Base-by-base conservation (phyloP, 1,140 invertebrate species). In the Listronotus bonariensis region DNA sequence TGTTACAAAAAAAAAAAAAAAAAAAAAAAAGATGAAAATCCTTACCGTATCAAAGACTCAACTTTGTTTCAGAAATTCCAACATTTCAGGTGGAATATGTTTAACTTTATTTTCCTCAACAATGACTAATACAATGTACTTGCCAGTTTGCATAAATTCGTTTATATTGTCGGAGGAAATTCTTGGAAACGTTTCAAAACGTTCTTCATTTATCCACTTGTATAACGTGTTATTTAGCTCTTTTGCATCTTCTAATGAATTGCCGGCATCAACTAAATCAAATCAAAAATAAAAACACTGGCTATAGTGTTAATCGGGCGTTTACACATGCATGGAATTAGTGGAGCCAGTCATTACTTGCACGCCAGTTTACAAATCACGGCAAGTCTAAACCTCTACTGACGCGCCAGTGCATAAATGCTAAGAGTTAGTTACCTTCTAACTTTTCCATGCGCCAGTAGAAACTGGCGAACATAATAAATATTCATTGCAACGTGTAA, bases 121-220 rank as follows among this genome's bases (percentile, higher is more conserved):
- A 48, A 96, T 89, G 15, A 89, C 93, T 43, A 96, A 81, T 17
- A 94, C 93, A 53, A 96, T 78, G 77, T 89, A 92, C 76, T 96
- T 95, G 75, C 88, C 88, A n/a, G 92, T 92, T 69, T 89, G 83
- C 66, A 94, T 82, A 45, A 95, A 77, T 77, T 93, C 87, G 79
- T 92, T 86, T 61, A 96, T 88, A 76, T 94, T 95, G 48, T 89
- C 88, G 58, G 87, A 80, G 7, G 92, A 92, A 8, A 96, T 86
- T 84, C 92, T 94, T 9, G 93, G 90, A 74, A 97, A 97, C 48
- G 91, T 88, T 34, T 89, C 85, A 83, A 97, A 98, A 61, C 96
- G 83, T 78, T 99, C 95, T 41, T 87, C 82, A 74, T 93, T 92
- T 17, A 99, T 85, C 95, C 95, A 99, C 48, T 88, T 86, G 64